Conservation (phyloP, 2,888 invertebrate genomes). For the Pyrocoelia pectoralis region DNA sequence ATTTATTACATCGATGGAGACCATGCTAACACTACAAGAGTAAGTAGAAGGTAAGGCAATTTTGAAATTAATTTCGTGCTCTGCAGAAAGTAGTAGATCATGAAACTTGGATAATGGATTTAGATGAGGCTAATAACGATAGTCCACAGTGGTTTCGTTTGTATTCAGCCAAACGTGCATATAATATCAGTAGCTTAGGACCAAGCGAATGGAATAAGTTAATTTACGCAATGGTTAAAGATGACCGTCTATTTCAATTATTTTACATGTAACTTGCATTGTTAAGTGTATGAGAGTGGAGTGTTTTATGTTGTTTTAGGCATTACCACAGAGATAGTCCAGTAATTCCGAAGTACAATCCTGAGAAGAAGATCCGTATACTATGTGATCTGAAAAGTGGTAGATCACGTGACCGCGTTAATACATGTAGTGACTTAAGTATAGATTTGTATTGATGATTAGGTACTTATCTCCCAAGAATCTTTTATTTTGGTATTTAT, state of each 20-base stretch:
- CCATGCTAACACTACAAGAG: slow-evolving; percentile 24
- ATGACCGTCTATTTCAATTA: slow-evolving; percentile 34
- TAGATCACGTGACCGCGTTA: neutral
- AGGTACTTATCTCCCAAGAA: too few relatives aligned
- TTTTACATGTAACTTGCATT: slow-evolving; percentile 10
- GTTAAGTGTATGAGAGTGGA: too few relatives aligned
- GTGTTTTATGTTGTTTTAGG: neutral
- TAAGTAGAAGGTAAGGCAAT: slow-evolving; percentile 43
- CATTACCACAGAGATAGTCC: slow-evolving; percentile 6
- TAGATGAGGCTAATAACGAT: slow-evolving; percentile 72
- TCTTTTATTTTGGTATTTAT: too few relatives aligned
- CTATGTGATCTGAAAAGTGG: slow-evolving; percentile 1
- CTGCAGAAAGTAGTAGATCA: slow-evolving; percentile 60
- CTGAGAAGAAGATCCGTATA: neutral
- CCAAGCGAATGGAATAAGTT: slow-evolving; percentile 58
- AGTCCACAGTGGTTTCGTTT: slow-evolving; percentile 77
- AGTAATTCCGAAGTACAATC: neutral
- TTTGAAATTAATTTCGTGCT: slow-evolving; percentile 58
- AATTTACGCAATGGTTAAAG: slow-evolving; percentile 53
- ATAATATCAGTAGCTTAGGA: slow-evolving; percentile 56
- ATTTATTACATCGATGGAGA: slow-evolving; percentile 47
- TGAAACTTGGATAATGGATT: slow-evolving; percentile 77
- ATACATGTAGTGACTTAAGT: neutral
- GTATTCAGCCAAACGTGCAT: slow-evolving; percentile 75
- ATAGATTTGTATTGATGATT: too few relatives aligned